Percentiles rank a stretch among this genome's conserved stretches.
phyloP scores from a whole-genome alignment of 2,888 invertebrate species.

The Eretmocerus hayati region DNA sequence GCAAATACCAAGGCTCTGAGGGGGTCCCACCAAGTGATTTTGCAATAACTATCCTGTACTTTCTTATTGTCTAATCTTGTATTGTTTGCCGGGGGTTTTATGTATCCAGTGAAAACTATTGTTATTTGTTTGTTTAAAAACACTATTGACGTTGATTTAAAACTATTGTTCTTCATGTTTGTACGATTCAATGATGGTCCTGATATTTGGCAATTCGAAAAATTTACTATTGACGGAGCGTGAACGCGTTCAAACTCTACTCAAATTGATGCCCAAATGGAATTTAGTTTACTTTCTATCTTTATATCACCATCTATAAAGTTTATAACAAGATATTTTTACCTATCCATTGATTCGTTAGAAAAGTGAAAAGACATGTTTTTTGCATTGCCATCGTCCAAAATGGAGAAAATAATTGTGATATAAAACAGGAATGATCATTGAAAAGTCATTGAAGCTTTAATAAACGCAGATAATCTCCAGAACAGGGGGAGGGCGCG shows the following conservation, averaged over 20 bases:
- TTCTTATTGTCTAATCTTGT: not conserved
- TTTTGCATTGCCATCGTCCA: slow-evolving; percentile 22
- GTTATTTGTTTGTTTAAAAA: slow-evolving; percentile 6
- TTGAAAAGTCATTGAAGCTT: slow-evolving; percentile 21
- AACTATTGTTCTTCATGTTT: slow-evolving; percentile 8
- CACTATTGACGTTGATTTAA: slow-evolving; percentile 14
- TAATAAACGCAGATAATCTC: slow-evolving; percentile 37
- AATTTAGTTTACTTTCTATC: slow-evolving; percentile 21
- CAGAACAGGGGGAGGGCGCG: slow-evolving; percentile 44
- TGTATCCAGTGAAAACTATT: slow-evolving; percentile 11
- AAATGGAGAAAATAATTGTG: slow-evolving; percentile 16
- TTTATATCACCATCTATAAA: slow-evolving; percentile 19
- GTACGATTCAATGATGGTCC: too few relatives aligned
- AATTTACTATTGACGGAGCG: slow-evolving; percentile 20
- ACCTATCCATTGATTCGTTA: slow-evolving; percentile 9
- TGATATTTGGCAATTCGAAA: too few relatives aligned
- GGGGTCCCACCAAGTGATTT: slow-evolving; percentile 17
- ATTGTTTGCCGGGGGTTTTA: slow-evolving; percentile 19
- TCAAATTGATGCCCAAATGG: slow-evolving; percentile 24
- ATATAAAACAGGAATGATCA: slow-evolving; percentile 12
- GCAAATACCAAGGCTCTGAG: slow-evolving; percentile 6
- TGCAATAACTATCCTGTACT: slow-evolving; percentile 11
- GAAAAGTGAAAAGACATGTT: slow-evolving; percentile 14
- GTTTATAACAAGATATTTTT: slow-evolving; percentile 19
- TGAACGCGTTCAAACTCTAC: slow-evolving; percentile 25